Conservation (phyloP, 2,888 invertebrate genomes). For the Athalia rosae region DNA sequence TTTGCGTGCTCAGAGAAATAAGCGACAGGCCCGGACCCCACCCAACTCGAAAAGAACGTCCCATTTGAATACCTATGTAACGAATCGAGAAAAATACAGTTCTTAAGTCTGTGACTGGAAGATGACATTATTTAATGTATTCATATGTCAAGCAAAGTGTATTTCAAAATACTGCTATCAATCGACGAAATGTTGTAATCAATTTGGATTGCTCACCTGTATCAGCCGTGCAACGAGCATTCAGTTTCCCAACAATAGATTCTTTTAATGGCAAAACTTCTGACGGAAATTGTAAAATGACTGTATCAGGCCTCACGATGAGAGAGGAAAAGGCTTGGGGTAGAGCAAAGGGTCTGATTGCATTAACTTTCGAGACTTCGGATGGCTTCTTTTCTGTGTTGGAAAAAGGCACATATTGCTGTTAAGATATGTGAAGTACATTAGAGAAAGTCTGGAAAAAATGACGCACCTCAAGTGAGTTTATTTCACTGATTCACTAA, state of each 20-base stretch:
- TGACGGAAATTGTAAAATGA: constrained; percentile 71
- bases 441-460: background rate
- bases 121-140: background rate
- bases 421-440: background rate
- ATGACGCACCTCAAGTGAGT: background rate
- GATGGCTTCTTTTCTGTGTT: constrained; percentile 7
- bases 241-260: constrained; percentile 62
- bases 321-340: constrained; percentile 56
- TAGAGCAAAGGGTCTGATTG: constrained; percentile 10
- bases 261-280: constrained; percentile 71
- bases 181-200: background rate
- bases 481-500: background rate
- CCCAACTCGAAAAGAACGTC: constrained; percentile 82
- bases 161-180: background rate
- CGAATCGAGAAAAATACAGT: background rate
- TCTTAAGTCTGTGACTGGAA: background rate
- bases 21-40: constrained; percentile 83
- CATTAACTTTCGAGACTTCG: constrained; percentile 9
- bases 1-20: constrained; percentile 75
- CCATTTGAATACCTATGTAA: constrained; percentile 68
- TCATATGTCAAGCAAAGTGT: background rate
- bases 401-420: background rate
- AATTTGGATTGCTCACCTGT: constrained; percentile 51
- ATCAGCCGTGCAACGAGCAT: constrained; percentile 65
- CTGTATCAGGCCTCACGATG: constrained; percentile 73